Conservation (phyloP, 2,888 invertebrate species). For the Apotomis betuletana region DNA sequence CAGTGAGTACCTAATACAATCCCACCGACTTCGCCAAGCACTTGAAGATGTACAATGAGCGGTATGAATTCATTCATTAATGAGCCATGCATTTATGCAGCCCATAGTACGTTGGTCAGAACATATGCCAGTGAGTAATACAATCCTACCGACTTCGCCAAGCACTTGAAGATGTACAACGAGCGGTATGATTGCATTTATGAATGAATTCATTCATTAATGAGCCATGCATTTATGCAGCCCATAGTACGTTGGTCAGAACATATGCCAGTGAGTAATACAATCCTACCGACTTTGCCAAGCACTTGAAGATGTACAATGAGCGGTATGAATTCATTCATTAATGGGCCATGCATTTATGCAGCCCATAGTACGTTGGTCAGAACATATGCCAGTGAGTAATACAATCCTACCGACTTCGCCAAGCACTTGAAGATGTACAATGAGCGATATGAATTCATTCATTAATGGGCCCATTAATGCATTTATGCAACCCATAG, state of each 20-base stretch:
- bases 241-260: constrained; percentile 47
- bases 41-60: constrained; percentile 64
- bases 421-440: constrained; percentile 78
- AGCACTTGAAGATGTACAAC: no score
- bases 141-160: background rate
- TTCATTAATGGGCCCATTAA: no score
- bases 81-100: no score
- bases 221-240: no score
- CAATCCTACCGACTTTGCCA: constrained; percentile 68
- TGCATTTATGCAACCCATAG: no score
- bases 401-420: constrained; percentile 64
- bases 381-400: constrained; percentile 81
- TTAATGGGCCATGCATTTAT: no score
- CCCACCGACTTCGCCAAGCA: constrained; percentile 78
- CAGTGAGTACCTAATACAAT: constrained; percentile 64
- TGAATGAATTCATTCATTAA: no score
- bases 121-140: constrained; percentile 75
- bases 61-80: no score
- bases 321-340: no score
- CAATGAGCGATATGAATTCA: no score
- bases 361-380: constrained; percentile 62
- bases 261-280: no score
- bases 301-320: constrained; percentile 73
- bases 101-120: constrained; percentile 72
- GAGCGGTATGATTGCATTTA: no score